Evolutionary conservation across 2,797 vertebrate species (phyloP).

Genomic region (Moxostoma hubbsi): DNA sequence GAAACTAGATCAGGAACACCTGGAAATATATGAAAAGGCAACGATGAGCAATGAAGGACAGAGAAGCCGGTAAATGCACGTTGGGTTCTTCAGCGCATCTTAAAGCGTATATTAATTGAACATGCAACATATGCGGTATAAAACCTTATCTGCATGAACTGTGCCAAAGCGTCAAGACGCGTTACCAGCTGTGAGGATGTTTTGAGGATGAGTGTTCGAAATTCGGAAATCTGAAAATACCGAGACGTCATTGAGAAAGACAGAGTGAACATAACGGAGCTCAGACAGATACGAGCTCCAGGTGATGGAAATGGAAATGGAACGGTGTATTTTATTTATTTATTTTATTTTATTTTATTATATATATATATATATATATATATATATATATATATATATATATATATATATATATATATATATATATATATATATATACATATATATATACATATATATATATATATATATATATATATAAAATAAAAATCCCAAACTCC

Average conservation of each 20-base stretch:
- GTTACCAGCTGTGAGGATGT: background rate
- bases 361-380: too few relatives aligned
- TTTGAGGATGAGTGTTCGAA: background rate
- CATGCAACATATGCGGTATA: background rate
- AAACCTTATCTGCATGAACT: background rate
- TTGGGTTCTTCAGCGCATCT: background rate
- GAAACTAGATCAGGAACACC: background rate
- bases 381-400: too few relatives aligned
- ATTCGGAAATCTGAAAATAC: constrained; percentile 4
- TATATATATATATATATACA: too few relatives aligned
- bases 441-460: too few relatives aligned
- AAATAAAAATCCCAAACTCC: too few relatives aligned
- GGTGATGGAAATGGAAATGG: constrained; percentile 8
- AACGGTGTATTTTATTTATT: background rate
- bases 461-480: too few relatives aligned
- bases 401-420: too few relatives aligned
- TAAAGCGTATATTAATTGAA: background rate
- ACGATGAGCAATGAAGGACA: background rate
- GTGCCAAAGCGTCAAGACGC: background rate
- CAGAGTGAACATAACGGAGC: constrained; percentile 18
- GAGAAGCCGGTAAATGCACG: background rate
- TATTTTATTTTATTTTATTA: too few relatives aligned
- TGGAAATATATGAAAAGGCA: background rate
- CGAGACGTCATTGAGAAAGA: background rate
- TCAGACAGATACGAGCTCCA: background rate